These are phyloP conservation scores for Cochlearius cochlearius DNA, from an alignment of 2,113 vertebrate species.

Conservation along the genomic window DNA sequence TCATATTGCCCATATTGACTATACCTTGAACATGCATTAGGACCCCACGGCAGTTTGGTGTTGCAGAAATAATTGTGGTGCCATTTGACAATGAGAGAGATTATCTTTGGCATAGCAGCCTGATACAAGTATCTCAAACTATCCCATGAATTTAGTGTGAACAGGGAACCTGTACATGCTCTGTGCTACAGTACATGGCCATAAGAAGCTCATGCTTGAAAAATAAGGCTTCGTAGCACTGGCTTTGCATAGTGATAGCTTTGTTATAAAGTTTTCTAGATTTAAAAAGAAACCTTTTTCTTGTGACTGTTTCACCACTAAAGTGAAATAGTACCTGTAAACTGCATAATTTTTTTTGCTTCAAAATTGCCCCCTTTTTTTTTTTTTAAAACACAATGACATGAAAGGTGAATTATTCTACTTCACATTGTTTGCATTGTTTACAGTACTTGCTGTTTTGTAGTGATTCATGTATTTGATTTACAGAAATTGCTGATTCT, in stretches of 20 bases:
- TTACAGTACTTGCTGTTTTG: not conserved
- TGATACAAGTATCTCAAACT: not conserved
- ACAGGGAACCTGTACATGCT: not conserved
- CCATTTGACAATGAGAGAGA: not conserved
- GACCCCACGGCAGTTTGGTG: not conserved
- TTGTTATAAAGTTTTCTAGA: not conserved
- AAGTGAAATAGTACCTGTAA: not conserved
- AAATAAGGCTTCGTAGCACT: not conserved
- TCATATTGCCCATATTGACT: not conserved
- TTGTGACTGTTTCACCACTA: not conserved
- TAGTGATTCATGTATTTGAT: not conserved
- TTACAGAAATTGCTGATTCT: not conserved
- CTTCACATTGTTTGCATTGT: not conserved
- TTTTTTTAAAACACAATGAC: not conserved
- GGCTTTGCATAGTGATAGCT: not conserved
- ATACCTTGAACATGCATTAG: not conserved
- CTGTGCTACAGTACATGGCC: not conserved
- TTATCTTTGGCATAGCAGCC: not conserved
- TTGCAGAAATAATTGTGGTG: not conserved
- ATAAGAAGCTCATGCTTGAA: not conserved
- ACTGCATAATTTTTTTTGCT: not conserved
- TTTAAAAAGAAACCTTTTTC: not conserved
- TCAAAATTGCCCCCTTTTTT: not conserved
- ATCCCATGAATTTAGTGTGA: not conserved
- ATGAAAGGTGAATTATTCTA: not conserved